These are phyloP conservation scores for Polydrusus pterygomalis DNA, from an alignment of 2,888 invertebrate genomes.

Conservation along the genomic window DNA sequence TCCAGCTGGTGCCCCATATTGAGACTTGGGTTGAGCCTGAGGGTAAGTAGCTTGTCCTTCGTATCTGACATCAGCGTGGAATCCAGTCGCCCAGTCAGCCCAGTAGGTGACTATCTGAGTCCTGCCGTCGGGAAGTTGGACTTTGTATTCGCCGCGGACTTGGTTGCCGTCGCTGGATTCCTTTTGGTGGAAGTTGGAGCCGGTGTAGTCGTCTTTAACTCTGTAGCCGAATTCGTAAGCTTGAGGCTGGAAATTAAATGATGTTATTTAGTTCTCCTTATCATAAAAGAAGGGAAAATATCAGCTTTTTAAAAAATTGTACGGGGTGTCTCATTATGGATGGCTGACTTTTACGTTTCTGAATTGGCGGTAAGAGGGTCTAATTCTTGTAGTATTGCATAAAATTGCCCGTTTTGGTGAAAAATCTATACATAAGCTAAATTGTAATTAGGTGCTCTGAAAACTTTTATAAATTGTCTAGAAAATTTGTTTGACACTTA, in stretches of 20 bases:
- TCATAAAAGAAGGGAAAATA: too few species aligned
- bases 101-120: slow-evolving; percentile 83
- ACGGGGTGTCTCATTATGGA: too few species aligned
- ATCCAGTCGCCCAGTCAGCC: slow-evolving; percentile 87
- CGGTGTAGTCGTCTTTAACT: slow-evolving; percentile 84
- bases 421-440: too few species aligned
- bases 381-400: too few species aligned
- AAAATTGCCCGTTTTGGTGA: too few species aligned
- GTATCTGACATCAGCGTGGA: slow-evolving; percentile 84
- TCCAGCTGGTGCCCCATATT: slow-evolving; percentile 48
- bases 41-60: slow-evolving; percentile 83
- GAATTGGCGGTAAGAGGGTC: too few species aligned
- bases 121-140: slow-evolving; percentile 78
- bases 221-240: slow-evolving; percentile 88
- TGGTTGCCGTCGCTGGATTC: slow-evolving; percentile 85
- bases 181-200: slow-evolving; percentile 82
- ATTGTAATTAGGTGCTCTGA: too few species aligned
- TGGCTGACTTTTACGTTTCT: too few species aligned
- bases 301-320: too few species aligned
- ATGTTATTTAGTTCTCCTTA: too few species aligned
- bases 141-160: slow-evolving; percentile 76
- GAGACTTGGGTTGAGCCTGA: slow-evolving; percentile 71
- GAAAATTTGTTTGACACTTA: too few species aligned
- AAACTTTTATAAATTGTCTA: too few species aligned
- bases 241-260: slow-evolving; percentile 75